Evolutionary conservation across 2,888 invertebrate genomes (phyloP), one percentile per base, ranked within the genome.

Genomic region (Ophion ventricosus): DNA sequence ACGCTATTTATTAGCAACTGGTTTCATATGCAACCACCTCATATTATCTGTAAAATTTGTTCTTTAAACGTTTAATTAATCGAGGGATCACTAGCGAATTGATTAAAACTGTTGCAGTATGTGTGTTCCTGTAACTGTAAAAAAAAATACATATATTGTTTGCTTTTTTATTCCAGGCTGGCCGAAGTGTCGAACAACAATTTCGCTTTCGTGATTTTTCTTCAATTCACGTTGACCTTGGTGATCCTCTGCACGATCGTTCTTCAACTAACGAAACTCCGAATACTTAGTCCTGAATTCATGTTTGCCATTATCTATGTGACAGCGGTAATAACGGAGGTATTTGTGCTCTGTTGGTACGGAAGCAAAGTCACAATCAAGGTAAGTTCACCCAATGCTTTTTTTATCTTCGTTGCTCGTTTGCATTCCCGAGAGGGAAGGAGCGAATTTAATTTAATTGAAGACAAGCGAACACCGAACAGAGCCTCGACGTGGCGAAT

Each of bases 341-440:
- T 84, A 77, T 80, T 80, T 66, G 57, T 84, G 11, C 61, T 66
- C 25, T 84, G 83, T 66, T 84, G 35, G 20, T 80, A 84, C 54
- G 83, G 83, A 23, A 56, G 67, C 23, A 57, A 74, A 73, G 72
- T 84, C 11, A 84, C 66, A 0, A 11, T 54, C 14, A 56, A 80
- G 70, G 83, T 83, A 23, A 79, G 61, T 43, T 14, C 2, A 11
- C 14, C 11, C 14, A 11, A 3, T 14, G 14, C 14, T 14, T 1
- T 43, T 43, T 14, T 43, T 2, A 1, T 10, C 43, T 2, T 43
- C 14, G 43, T 14, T 14, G 14, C 43, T 43, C 10, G 11, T 11
- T 35, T 35, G 35, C 35, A 35, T 35, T 35, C 7, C 35, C 35
- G 35, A 5, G 8, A 35, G 35, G 35, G 8, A 35, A 35, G 7